A percentile compares a stretch with the other conserved stretches of the same genome.
These are phyloP conservation scores for Pocillopora grandis DNA, from an alignment of 92 coral and sea anemone genomes.

Conservation along the genomic window DNA sequence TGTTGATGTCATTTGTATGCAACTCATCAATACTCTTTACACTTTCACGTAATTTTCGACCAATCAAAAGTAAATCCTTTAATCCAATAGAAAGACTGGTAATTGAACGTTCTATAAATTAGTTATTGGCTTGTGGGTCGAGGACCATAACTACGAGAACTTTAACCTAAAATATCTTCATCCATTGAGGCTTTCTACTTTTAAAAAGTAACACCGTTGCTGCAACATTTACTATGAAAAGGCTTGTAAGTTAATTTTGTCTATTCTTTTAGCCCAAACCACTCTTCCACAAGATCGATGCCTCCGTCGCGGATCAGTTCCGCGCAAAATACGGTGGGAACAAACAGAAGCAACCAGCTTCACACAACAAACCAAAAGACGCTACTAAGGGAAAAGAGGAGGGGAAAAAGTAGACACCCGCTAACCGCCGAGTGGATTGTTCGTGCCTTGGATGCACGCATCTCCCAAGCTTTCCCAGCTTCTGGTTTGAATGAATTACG, in stretches of 20 bases:
- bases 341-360: constrained; percentile 45
- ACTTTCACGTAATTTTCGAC: no score
- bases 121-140: no score
- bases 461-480: not conserved
- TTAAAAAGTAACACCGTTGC: no score
- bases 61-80: no score
- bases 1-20: no score
- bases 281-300: constrained; percentile 90
- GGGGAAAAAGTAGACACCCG: not conserved
- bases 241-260: not conserved
- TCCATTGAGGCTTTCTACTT: no score
- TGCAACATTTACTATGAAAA: not conserved
- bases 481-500: not conserved
- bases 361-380: not conserved
- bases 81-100: no score
- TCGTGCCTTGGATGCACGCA: not conserved
- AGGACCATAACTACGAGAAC: no score
- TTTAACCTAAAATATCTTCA: no score
- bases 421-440: not conserved
- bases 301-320: constrained; percentile 71
- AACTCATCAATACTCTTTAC: no score
- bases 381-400: not conserved
- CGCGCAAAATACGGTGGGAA: constrained; percentile 79
- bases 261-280: constrained; percentile 73
- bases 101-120: no score